Base-by-base conservation (phyloP, 2,113 vertebrate species). In the Seriola rivoliana region DNA sequence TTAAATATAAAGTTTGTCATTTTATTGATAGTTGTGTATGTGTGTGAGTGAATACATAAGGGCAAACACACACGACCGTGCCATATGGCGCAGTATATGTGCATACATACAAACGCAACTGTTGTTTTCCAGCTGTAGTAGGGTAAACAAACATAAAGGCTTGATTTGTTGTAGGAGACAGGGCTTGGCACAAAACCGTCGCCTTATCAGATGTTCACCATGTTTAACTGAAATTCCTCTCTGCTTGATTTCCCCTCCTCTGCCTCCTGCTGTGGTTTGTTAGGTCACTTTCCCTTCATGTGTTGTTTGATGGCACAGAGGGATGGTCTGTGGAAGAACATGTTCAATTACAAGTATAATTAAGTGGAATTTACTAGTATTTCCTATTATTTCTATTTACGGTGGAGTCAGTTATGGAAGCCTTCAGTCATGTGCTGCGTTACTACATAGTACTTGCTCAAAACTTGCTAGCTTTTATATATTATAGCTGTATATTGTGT, bases 1-100 rank as follows among this genome's bases (percentile, higher is more conserved):
- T 80, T 92, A 88, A 85, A 93, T 84, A 90, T 89, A 86, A 88
- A 68, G 66, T 81, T 85, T 86, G 68, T 72, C 65, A 48, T 84
- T 90, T 87, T 89, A 87, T 83, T 85, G 78, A 85, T 55, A 58
- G 54, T 66, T 66, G 74, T 77, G 59, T 75, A 13, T 50, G 55
- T 71, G 57, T 73, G 42, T 65, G 44, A 57, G 57, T 42, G 36
- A 57, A 81, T 58, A 44, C 16, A 71, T 75, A 3, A 48, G 57
- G 68, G 4, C 29, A 29, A 78, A 81, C 46, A 58, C 78, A 50
- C 25, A 44, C 78, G 72, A 75, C 44, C 0, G 12, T 19, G 12
- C 44, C 70, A 81, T 73, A 66, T 58, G 68, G 72, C 7, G 6
- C 23, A 38, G 34, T 21, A 21, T 71, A 19, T 73, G 58, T 68